Evolutionary conservation across 1,140 invertebrate species (phyloP).

Genomic region (Phenacoccus solenopsis): DNA sequence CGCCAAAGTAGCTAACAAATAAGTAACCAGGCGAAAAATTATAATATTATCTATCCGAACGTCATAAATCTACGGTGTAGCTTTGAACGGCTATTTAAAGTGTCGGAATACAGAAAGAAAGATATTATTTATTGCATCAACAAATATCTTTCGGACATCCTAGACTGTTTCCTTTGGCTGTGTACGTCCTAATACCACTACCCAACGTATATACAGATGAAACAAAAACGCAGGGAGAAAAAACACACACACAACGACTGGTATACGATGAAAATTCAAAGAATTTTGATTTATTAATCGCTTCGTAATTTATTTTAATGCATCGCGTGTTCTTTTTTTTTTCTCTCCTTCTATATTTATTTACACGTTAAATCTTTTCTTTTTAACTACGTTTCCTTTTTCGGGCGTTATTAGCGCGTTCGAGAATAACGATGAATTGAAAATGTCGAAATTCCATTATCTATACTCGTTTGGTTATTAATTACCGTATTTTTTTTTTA

Average conservation of each 20-base stretch:
- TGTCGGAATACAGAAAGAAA: background rate
- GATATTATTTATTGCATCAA: background rate
- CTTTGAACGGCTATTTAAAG: background rate
- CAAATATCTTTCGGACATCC: background rate
- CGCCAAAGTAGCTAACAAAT: background rate
- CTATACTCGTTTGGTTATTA: no score
- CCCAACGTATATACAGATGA: background rate
- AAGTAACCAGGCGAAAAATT: background rate
- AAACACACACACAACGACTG: no score
- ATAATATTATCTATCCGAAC: background rate
- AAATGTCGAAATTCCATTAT: no score
- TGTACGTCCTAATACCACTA: no score
- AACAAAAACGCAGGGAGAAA: no score
- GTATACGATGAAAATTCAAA: background rate
- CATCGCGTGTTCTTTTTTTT: background rate
- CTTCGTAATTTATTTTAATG: background rate
- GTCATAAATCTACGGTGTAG: background rate
- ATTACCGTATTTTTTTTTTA: no score
- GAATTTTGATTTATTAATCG: background rate
- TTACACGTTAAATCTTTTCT: no score
- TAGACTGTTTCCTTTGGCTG: background rate
- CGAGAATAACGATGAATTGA: no score
- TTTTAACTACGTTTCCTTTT: background rate
- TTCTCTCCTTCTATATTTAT: no score
- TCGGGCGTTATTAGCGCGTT: no score